phyloP scores from a whole-genome alignment of 2,797 vertebrate species.

The Carapus acus region DNA sequence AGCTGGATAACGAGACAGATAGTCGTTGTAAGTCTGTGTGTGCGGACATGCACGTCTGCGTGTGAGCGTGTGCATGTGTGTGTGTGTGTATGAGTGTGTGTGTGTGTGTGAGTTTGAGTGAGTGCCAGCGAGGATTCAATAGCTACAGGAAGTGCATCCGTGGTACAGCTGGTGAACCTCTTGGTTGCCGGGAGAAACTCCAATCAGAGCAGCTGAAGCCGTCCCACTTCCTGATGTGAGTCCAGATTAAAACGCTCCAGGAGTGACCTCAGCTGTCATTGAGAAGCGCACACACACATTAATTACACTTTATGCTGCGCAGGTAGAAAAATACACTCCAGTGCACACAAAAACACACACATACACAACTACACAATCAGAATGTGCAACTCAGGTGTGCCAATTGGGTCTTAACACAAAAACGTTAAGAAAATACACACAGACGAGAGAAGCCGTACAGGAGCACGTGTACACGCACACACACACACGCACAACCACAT shows the following conservation, averaged over 20 bases:
- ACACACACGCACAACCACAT: conserved; percentile 5
- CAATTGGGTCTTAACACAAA: conserved; percentile 7
- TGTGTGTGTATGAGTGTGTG: neutral
- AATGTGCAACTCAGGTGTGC: neutral
- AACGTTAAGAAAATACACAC: conserved; percentile 2
- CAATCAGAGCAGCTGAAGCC: conserved; percentile 58
- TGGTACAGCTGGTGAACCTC: conserved; percentile 69
- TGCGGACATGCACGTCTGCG: no score
- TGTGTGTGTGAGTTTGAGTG: conserved; percentile 15
- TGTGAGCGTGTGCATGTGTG: neutral
- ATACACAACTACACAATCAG: neutral
- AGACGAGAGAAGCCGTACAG: neutral
- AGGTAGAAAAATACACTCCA: neutral
- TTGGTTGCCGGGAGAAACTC: conserved; percentile 59
- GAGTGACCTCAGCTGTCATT: conserved; percentile 68
- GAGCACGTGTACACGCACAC: no score
- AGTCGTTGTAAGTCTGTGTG: conserved; percentile 15
- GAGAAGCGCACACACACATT: conserved; percentile 25
- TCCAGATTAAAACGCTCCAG: conserved; percentile 65
- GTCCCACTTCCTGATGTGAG: conserved; percentile 65
- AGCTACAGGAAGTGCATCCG: conserved; percentile 50
- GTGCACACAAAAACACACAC: conserved; percentile 5
- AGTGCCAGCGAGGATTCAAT: conserved; percentile 17
- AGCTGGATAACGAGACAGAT: conserved; percentile 43
- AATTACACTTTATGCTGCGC: no score